Evolutionary conservation across 2,797 vertebrate genomes (phyloP), one percentile per base, ranked within the genome.

Genomic region (Oophaga sylvatica): DNA sequence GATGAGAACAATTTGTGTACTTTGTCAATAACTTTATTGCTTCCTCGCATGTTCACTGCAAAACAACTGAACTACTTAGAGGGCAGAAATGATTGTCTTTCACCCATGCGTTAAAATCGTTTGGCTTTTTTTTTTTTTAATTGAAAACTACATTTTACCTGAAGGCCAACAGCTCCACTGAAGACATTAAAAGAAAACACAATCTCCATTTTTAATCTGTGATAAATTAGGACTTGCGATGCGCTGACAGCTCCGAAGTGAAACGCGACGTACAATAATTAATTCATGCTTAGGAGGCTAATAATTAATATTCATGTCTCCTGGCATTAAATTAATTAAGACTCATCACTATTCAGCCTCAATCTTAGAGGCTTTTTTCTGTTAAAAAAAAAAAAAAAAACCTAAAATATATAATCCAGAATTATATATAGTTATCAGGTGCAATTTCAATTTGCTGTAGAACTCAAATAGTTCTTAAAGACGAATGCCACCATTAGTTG

Each of bases 231-330:
- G 62, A 67, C 29, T 67, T 29, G 73, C 67, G 73, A 67, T 65
- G 67, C 78, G 6, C 56, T 53, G 57, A 63, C 68, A 62, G 31
- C 77, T 71, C 67, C 17, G 10, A 29, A 80, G 79, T 73, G 56
- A 80, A 87, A 87, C 45, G 53, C 22, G 60, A 81, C 63, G 67
- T 75, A 41, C 68, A 65, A 81, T 87, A 53, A 81, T 81, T 63
- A 65, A 87, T 81, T 82, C 85, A 81, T 75, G 57, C 79, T 56
- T 75, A 87, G 85, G 56, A 87, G 79, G 31, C 80, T 62, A 65
- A 65, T 87, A 53, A 87, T 87, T 87, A 81, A 87, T 87, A 87
- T 87, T 81, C 63, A 87, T 87, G 80, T 76, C 45, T 87, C 41
- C 68, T 63, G 59, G 59, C 79, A 53, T 82, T 20, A 81, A 31